Base-by-base conservation (phyloP, 1,140 invertebrate species). In the Plodia interpunctella region DNA sequence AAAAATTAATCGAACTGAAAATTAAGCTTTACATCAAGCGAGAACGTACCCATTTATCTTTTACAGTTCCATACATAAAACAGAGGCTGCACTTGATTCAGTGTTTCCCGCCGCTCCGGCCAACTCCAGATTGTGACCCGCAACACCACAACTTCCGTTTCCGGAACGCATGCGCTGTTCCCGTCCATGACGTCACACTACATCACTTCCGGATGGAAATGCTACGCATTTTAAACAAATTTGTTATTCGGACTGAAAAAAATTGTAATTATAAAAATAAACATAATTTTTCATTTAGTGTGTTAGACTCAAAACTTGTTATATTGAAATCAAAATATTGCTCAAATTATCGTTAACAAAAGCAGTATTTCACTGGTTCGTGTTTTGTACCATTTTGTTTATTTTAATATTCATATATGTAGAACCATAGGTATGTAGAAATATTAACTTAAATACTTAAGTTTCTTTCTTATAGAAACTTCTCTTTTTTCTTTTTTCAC, bases 121-220 rank as follows among this genome's bases (percentile, higher is more conserved):
- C 78, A 73, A 76, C 80, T 85, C 77, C 83, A 88, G 85, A 88
- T 88, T 88, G 83, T 79, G 83, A 69, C 74, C 74, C 69, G 76
- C 75, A 71, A 78, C 76, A 77, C 85, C 85, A 70, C 85, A 88
- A 75, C 80, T 72, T 88, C 85, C 85, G 74, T 57, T 84, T 86
- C 85, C 85, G 80, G 77, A 57, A 80, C 81, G 80, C 84, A 54
- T 86, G 83, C 83, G 80, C 71, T 66, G 63, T 69, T 65, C 66
- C 60, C 35, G 11, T 13, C 49, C 57, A 60, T 71, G 71, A 80
- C 74, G 74, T 78, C 73, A 75, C 68, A 65, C 62, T 70, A 66
- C 63, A 68, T 76, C 63, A 74, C 66, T 70, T 63, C 72, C 62
- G 62, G 58, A 59, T 64, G 21, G 49, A 60, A 59, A 62, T 70